A percentile compares a stretch with the other conserved stretches of the same genome.
These are phyloP conservation scores for Neodon shergylaensis DNA, from an alignment of 2,113 vertebrate genomes.

Conservation along the genomic window DNA sequence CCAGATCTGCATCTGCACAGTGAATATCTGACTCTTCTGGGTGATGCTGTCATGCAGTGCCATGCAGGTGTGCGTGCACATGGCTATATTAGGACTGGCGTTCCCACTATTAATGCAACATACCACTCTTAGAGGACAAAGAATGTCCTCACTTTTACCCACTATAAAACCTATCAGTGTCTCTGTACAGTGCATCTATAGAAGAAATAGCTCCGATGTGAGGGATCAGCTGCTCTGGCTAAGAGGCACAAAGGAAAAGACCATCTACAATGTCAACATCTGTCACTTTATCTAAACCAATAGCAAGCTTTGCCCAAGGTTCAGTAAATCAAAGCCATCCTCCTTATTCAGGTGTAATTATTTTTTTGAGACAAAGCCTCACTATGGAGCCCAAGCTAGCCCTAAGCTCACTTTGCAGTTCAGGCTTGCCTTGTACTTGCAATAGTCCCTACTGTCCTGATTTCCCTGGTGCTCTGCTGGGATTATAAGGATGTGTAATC, in stretches of 20 bases:
- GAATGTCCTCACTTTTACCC: background rate
- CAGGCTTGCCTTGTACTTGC: background rate
- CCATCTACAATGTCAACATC: background rate
- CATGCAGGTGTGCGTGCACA: fast-evolving
- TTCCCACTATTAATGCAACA: background rate
- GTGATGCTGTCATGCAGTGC: background rate
- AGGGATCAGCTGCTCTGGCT: background rate
- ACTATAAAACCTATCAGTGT: background rate
- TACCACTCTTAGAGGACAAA: background rate
- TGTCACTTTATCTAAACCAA: background rate
- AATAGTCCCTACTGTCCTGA: background rate
- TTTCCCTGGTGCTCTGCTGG: background rate
- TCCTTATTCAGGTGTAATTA: background rate
- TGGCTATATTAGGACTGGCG: background rate
- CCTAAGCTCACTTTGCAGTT: background rate
- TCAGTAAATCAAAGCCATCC: background rate
- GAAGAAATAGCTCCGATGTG: background rate
- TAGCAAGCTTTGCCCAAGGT: background rate
- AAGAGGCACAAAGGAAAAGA: no score
- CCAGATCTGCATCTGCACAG: background rate
- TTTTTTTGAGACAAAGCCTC: background rate
- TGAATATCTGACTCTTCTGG: background rate
- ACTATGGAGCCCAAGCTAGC: background rate
- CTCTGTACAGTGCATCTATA: background rate
- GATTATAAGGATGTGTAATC: background rate